Base-by-base conservation (phyloP, 2,113 vertebrate species). In the Campylomormyrus tamandua region DNA sequence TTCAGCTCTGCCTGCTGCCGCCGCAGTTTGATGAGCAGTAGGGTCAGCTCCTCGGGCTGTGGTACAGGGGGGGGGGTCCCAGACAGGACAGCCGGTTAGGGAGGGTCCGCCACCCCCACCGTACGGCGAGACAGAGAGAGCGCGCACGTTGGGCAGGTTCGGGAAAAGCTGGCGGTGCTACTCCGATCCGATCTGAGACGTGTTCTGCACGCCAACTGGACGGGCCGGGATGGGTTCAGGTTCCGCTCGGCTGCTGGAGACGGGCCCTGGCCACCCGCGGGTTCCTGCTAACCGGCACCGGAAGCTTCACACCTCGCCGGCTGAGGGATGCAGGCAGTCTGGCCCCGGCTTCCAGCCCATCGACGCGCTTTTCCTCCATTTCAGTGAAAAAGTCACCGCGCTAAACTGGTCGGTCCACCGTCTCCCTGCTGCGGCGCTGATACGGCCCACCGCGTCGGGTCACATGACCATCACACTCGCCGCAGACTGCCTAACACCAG, bases 31-130 rank as follows among this genome's bases (percentile, higher is more conserved):
- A 99, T 99, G 10, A 99, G 97, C 95, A 99, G 96, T 95, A 99
- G 97, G 11, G 98, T 99, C 92, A 99, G 96, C 96, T 99, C 98
- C 97, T 99, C 98, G 24, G 98, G 97, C 98, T 99, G 97, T 93
- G 93, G 94, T 92, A 94, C 94, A 21, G 90, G 89, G 42, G 24
- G 24, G 53, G 53, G 88, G 89, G 84, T 85, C 27, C 56, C 42
- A 62, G 1, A 90, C 87, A 91, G 35, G 52, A 84, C n/a, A 24
- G 80, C 80, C n/a, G 17, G 89, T 91, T 89, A 91, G 89, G 53
- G 24, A 52, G 87, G 46, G 8, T 42, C 48, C 11, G 0, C 46
- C 2, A 27, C 83, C 19, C 46, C 84, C 84, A 0, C 24, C 42
- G 6, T 3, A 19, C 24, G 27, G 50, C 39, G 10, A 48, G 27